These are phyloP conservation scores for Macrotis lagotis DNA, from an alignment of 2,113 vertebrate species.

Conservation along the genomic window DNA sequence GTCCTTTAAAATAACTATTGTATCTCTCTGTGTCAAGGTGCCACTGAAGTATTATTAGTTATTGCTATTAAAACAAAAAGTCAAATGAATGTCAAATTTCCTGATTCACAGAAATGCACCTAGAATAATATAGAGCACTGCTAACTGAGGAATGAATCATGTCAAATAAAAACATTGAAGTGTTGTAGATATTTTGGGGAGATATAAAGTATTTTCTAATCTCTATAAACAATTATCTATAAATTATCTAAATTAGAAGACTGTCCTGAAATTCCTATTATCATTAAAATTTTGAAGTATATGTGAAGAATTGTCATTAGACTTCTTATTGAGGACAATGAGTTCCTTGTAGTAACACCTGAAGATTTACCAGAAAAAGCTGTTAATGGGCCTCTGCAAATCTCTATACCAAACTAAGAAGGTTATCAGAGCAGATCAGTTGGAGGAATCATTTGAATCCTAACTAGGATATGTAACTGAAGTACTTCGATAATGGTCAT, in stretches of 20 bases:
- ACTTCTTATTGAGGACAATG: not conserved
- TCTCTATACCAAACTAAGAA: not conserved
- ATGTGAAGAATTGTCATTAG: not conserved
- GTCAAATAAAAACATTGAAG: not conserved
- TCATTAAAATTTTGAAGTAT: not conserved
- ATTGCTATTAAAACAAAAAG: not conserved
- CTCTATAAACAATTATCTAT: not conserved
- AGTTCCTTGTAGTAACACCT: not conserved
- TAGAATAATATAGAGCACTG: not conserved
- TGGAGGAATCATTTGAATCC: not conserved
- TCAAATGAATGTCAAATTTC: not conserved
- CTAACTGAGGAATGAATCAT: not conserved
- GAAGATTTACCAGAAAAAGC: not conserved
- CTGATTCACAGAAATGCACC: not conserved
- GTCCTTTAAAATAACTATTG: not conserved
- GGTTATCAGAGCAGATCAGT: not conserved
- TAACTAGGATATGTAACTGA: not conserved
- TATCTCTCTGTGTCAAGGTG: not conserved
- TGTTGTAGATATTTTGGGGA: not conserved
- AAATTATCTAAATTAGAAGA: not conserved
- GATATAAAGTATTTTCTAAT: not conserved
- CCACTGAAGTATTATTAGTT: not conserved
- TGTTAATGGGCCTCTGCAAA: not conserved
- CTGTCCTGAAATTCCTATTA: not conserved
- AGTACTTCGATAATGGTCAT: not conserved